These are phyloP conservation scores for Macropus fuliginosus DNA, from an alignment of 2,797 vertebrate genomes.

Conservation along the genomic window DNA sequence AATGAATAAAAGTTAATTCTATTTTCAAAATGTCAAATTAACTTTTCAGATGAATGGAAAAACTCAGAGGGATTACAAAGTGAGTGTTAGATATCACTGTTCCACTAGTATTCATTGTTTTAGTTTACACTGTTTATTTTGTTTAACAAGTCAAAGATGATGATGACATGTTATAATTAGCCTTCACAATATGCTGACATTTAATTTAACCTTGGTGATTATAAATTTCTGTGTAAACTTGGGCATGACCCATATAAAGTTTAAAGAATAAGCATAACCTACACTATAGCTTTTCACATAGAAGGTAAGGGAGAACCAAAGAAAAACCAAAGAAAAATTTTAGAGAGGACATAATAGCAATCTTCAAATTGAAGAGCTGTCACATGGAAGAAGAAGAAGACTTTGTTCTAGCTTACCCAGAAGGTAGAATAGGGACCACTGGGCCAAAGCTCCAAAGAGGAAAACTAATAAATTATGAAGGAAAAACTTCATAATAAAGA, in stretches of 20 bases:
- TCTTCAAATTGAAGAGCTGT: background rate
- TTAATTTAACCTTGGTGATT: background rate
- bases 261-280: background rate
- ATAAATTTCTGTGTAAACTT: background rate
- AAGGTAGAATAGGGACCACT: background rate
- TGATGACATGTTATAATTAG: background rate
- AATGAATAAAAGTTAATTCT: background rate
- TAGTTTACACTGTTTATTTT: background rate
- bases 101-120: background rate
- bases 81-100: background rate
- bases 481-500: background rate
- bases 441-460: background rate
- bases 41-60: background rate
- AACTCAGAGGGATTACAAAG: background rate
- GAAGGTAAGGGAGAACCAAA: background rate
- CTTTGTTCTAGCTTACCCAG: background rate
- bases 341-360: background rate
- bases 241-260: background rate
- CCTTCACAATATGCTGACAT: background rate
- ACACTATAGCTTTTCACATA: background rate
- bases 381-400: background rate
- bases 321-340: background rate
- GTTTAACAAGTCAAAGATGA: background rate
- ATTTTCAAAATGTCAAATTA: background rate
- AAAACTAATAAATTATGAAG: background rate